These are phyloP conservation scores for Botia kubotai DNA, from an alignment of 2,797 vertebrate species.

Conservation along the genomic window DNA sequence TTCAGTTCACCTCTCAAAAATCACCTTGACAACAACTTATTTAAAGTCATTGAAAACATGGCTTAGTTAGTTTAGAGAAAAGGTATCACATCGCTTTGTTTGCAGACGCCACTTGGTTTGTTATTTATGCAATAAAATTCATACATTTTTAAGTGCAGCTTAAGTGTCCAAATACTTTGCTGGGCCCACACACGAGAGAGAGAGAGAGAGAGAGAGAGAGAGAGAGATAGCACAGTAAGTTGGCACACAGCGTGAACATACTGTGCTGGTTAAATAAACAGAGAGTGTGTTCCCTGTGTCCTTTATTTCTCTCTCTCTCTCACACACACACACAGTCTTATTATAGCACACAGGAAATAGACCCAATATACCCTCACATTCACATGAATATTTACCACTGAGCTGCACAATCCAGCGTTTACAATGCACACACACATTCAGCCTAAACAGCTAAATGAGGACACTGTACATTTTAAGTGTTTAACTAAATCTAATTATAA, in stretches of 20 bases:
- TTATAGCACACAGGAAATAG: conserved; percentile 59
- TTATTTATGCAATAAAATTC: neutral
- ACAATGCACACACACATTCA: neutral
- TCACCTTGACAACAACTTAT: neutral
- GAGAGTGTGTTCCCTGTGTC: conserved; percentile 47
- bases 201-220: conserved; percentile 39
- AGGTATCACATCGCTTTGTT: neutral
- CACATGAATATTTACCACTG: neutral
- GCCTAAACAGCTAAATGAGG: neutral
- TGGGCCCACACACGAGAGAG: neutral
- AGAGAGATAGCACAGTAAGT: conserved; percentile 33
- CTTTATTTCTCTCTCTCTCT: conserved; percentile 31
- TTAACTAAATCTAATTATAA: neutral
- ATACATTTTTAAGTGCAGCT: neutral
- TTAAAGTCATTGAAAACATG: neutral
- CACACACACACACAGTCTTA: conserved; percentile 42
- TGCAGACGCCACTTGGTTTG: neutral
- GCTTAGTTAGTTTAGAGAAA: neutral
- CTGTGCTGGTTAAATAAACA: conserved; percentile 55
- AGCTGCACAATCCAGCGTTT: conserved; percentile 7
- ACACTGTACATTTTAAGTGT: neutral
- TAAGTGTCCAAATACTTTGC: neutral
- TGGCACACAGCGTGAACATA: conserved; percentile 52
- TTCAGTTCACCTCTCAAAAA: neutral
- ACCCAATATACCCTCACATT: conserved; percentile 19